Evolutionary conservation across 1,140 invertebrate species (phyloP).

Genomic region (Drosophila yakuba): DNA sequence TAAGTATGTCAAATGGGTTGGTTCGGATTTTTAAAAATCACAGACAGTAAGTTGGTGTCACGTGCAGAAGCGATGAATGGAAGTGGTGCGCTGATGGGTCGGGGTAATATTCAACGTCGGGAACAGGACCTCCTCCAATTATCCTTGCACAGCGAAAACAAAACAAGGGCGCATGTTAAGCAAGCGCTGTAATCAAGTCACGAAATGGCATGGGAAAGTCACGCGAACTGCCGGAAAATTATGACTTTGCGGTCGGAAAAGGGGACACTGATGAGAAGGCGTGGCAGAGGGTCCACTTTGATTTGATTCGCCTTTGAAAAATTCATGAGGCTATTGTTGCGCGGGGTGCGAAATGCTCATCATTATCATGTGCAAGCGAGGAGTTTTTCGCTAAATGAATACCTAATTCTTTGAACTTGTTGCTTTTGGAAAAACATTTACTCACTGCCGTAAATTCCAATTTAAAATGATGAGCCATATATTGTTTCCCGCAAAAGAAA

Average conservation of each 20-base stretch:
- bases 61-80: conserved; percentile 39
- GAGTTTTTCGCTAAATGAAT: conserved; percentile 21
- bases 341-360: conserved; percentile 53
- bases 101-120: conserved; percentile 3
- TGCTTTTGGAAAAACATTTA: conserved; percentile 29
- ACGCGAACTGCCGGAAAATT: conserved; percentile 76
- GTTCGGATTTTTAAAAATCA: conserved; percentile 60
- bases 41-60: conserved; percentile 64
- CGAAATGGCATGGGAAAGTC: conserved; percentile 72
- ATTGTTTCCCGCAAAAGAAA: neutral
- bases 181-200: conserved; percentile 69
- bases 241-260: conserved; percentile 50
- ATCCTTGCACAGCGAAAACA: conserved; percentile 21
- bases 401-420: conserved; percentile 30
- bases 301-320: conserved; percentile 76
- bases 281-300: conserved; percentile 50
- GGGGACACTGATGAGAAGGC: conserved; percentile 32
- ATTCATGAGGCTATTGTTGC: conserved; percentile 71
- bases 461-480: neutral
- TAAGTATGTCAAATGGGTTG: conserved; percentile 37
- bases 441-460: conserved; percentile 19
- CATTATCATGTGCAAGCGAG: conserved; percentile 38
- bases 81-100: conserved; percentile 2
- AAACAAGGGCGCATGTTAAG: conserved; percentile 58
- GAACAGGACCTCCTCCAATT: conserved; percentile 13